Evolutionary conservation across 2,888 invertebrate species (phyloP).

Genomic region (Choristoneura rosaceana): DNA sequence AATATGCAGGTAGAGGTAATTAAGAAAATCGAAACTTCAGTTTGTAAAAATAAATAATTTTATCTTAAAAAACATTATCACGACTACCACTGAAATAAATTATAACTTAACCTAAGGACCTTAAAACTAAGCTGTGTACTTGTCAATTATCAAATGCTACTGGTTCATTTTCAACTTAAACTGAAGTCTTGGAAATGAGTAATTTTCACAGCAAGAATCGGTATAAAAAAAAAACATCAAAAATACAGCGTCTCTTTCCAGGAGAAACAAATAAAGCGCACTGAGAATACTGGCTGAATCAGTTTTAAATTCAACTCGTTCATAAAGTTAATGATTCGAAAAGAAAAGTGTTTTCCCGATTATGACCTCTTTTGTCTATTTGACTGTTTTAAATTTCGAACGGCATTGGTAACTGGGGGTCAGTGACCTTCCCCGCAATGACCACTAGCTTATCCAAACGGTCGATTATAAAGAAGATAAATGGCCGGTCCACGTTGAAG

Average conservation of each 20-base stretch:
- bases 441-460: conserved; percentile 84
- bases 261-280: neutral
- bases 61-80: conserved; percentile 70
- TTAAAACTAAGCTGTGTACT: conserved; percentile 81
- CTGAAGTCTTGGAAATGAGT: conserved; percentile 18
- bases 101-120: conserved; percentile 60
- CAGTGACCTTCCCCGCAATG: conserved; percentile 85
- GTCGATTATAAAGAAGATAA: conserved; percentile 87
- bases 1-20: neutral
- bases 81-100: conserved; percentile 72
- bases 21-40: conserved; percentile 2
- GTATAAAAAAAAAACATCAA: neutral
- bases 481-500: conserved; percentile 86
- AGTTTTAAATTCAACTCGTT: neutral
- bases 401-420: conserved; percentile 73
- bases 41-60: conserved; percentile 68
- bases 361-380: conserved; percentile 1
- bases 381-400: conserved; percentile 57
- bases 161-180: conserved; percentile 57
- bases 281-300: neutral
- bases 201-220: conserved; percentile 55
- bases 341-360: neutral
- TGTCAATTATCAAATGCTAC: conserved; percentile 85
- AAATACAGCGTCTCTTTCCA: neutral
- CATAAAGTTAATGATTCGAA: neutral